phyloP scores from a whole-genome alignment of 2,797 vertebrate genomes.

The Myripristis jacobus region DNA sequence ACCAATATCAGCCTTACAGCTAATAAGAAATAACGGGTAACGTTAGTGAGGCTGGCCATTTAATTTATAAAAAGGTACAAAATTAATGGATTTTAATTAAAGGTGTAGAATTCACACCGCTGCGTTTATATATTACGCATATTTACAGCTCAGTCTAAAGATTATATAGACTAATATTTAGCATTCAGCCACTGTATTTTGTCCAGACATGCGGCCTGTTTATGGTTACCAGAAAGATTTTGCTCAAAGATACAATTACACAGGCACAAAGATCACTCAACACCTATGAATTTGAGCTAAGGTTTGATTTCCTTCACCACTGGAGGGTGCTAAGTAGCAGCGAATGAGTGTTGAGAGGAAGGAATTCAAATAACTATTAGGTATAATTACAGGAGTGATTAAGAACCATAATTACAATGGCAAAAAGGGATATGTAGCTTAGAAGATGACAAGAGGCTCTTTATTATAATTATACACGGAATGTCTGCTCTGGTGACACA shows the following conservation, averaged over 20 bases:
- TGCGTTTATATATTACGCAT: too few relatives aligned
- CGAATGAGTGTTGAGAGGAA: background rate
- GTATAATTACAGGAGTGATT: background rate
- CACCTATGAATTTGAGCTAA: background rate
- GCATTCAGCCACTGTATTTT: background rate
- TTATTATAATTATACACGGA: background rate
- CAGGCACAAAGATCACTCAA: background rate
- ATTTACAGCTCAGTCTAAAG: too few relatives aligned
- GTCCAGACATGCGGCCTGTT: background rate
- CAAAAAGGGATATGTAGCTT: background rate
- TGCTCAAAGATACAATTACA: background rate
- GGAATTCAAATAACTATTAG: too few relatives aligned
- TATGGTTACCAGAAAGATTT: background rate
- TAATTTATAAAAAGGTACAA: too few relatives aligned
- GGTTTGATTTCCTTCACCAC: conserved; percentile 47
- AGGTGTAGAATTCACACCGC: too few relatives aligned
- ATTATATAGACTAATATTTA: background rate
- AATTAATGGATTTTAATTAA: too few relatives aligned
- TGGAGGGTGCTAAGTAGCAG: conserved; percentile 58
- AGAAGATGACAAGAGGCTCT: background rate
- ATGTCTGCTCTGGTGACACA: background rate
- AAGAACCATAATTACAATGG: too few relatives aligned
- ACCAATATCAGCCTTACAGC: too few relatives aligned
- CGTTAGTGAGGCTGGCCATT: too few relatives aligned
- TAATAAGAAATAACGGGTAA: too few relatives aligned